phyloP scores from a whole-genome alignment of 2,888 invertebrate species.

The Cabera pusaria region DNA sequence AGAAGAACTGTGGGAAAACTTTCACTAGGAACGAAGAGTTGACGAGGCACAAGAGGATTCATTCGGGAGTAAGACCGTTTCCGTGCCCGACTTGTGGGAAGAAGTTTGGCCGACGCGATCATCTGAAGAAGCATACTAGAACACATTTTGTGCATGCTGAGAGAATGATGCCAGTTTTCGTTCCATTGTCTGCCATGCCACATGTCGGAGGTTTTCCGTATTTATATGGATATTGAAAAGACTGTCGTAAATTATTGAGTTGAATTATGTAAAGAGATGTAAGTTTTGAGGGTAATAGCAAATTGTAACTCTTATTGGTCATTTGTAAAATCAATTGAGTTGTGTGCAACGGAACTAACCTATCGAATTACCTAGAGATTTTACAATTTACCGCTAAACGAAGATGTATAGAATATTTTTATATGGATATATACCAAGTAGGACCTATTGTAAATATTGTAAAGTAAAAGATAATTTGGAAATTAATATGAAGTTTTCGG shows the following conservation, averaged over 20 bases:
- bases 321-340: too few species aligned
- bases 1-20: conserved; percentile 92
- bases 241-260: too few species aligned
- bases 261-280: too few species aligned
- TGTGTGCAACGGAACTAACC: too few species aligned
- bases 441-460: too few species aligned
- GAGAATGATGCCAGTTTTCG: conserved; percentile 84
- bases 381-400: too few species aligned
- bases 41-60: conserved; percentile 95
- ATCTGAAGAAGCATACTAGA: conserved; percentile 95
- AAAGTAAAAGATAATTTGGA: conserved; percentile 1
- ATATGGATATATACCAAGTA: too few species aligned
- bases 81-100: conserved; percentile 95
- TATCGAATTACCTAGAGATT: too few species aligned
- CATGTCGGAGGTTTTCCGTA: conserved; percentile 72
- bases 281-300: too few species aligned
- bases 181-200: conserved; percentile 81
- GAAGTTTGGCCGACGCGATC: conserved; percentile 96
- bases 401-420: too few species aligned
- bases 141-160: conserved; percentile 89
- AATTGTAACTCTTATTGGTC: too few species aligned
- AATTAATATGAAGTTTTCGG: background rate
- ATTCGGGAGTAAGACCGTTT: conserved; percentile 93
- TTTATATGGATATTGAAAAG: conserved; percentile 83
- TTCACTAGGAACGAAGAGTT: conserved; percentile 96